Conservation (phyloP, 1,140 invertebrate species). For the Musca vetustissima region DNA sequence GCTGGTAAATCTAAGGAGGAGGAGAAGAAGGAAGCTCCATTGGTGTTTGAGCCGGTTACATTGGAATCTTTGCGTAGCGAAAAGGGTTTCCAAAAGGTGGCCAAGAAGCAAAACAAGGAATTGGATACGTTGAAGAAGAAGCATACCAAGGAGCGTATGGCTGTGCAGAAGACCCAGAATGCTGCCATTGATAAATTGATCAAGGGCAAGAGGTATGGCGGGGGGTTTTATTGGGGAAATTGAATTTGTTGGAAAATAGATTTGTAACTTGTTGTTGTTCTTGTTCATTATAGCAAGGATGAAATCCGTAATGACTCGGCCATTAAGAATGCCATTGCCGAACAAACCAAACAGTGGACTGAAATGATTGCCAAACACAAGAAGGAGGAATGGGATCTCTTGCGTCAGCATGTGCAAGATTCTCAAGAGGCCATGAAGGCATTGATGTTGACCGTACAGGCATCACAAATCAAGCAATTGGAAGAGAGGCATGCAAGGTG, state of each 20-base stretch:
- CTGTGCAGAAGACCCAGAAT: constrained; percentile 93
- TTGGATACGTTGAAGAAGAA: constrained; percentile 87
- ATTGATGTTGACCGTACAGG: constrained; percentile 83
- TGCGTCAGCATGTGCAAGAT: constrained; percentile 80
- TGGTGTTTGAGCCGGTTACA: constrained; percentile 91
- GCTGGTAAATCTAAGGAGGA: constrained; percentile 65
- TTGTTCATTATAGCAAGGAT: constrained; percentile 68
- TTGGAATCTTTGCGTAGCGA: constrained; percentile 86
- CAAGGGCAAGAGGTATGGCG: constrained; percentile 83
- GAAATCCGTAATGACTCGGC: constrained; percentile 77
- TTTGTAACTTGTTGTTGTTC: constrained; percentile 31
- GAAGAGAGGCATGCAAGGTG: constrained; percentile 87
- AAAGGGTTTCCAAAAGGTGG: constrained; percentile 92
- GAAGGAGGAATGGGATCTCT: constrained; percentile 87
- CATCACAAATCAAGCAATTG: constrained; percentile 85
- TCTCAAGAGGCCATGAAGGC: constrained; percentile 83
- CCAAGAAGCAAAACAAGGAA: constrained; percentile 96
- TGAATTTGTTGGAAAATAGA: constrained; percentile 19
- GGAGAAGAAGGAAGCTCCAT: constrained; percentile 69
- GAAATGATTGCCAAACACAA: constrained; percentile 85
- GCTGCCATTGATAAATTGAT: constrained; percentile 93
- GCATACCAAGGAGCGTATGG: constrained; percentile 89
- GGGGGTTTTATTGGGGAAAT: not conserved
- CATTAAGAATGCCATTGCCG: constrained; percentile 78
- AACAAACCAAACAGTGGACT: constrained; percentile 94